Percentiles rank a stretch among this genome's conserved stretches.
These are phyloP conservation scores for Xestia xanthographa DNA, from an alignment of 2,888 invertebrate species.

Conservation along the genomic window DNA sequence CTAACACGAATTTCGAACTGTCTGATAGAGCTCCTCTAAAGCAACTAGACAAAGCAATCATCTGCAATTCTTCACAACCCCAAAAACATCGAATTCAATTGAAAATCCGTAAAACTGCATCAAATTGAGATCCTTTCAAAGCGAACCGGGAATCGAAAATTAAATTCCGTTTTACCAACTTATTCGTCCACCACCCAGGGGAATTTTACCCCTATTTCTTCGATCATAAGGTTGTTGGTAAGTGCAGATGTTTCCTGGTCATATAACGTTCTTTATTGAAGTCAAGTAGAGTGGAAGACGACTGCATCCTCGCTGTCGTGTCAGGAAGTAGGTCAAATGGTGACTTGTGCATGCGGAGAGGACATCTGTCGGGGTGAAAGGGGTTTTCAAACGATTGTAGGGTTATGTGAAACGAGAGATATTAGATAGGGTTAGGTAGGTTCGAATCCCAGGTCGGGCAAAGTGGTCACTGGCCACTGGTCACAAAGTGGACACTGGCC, in stretches of 20 bases:
- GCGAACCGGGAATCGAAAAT: conserved; percentile 55
- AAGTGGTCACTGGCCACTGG: no score
- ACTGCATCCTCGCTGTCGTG: conserved; percentile 55
- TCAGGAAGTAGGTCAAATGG: conserved; percentile 51
- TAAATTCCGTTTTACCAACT: conserved; percentile 57
- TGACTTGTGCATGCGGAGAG: conserved; percentile 26
- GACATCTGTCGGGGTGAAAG: conserved; percentile 30
- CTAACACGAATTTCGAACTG: no score
- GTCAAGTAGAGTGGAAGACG: conserved; percentile 59
- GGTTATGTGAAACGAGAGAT: background rate
- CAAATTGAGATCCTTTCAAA: conserved; percentile 55
- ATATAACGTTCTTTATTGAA: conserved; percentile 55
- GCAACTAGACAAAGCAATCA: background rate
- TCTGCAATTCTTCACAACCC: background rate
- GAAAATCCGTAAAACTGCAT: conserved; percentile 57
- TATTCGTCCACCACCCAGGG: background rate
- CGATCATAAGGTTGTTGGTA: conserved; percentile 1
- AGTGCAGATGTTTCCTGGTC: conserved; percentile 17
- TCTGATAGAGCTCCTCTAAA: background rate
- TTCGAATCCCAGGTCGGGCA: no score
- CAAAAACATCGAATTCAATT: conserved; percentile 34
- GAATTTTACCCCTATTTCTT: conserved; percentile 8
- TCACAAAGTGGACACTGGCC: no score
- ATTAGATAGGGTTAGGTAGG: no score
- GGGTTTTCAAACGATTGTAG: conserved; percentile 7